Conservation (phyloP, 1,140 invertebrate genomes). For the Phortica variegata region DNA sequence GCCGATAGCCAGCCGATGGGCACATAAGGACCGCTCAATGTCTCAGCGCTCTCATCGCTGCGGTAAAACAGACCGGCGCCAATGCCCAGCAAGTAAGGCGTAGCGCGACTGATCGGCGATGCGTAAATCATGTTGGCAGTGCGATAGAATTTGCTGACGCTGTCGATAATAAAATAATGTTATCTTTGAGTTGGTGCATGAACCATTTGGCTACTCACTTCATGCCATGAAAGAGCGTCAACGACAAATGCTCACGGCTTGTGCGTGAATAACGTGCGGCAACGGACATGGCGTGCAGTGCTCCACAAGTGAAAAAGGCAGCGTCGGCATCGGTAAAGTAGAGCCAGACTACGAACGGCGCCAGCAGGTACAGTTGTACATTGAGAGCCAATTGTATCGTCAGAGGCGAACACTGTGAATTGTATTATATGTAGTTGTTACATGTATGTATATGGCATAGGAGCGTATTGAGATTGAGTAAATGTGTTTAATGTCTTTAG, state of each 20-base stretch:
- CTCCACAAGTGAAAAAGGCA: constrained; percentile 60
- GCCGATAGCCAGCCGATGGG: constrained; percentile 58
- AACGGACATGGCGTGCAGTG: constrained; percentile 62
- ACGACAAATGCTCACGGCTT: constrained; percentile 62
- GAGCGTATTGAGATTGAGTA: background rate
- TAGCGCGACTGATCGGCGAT: constrained; percentile 64
- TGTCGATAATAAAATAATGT: constrained; percentile 47
- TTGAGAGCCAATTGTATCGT: constrained; percentile 76
- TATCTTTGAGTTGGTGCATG: background rate
- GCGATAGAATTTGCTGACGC: constrained; percentile 67
- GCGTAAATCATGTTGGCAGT: constrained; percentile 67
- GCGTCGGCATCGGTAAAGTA: constrained; percentile 62
- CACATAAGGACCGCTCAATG: constrained; percentile 55
- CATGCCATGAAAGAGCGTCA: constrained; percentile 68
- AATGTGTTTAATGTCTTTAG: background rate
- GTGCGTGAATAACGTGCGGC: constrained; percentile 64
- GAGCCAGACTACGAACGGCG: constrained; percentile 70
- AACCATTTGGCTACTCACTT: constrained; percentile 56
- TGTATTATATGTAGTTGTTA: constrained; percentile 7
- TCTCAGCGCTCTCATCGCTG: constrained; percentile 58
- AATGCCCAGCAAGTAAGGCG: constrained; percentile 67
- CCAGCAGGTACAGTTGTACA: constrained; percentile 76
- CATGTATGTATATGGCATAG: no score
- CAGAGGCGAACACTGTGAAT: constrained; percentile 66
- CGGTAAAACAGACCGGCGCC: constrained; percentile 62